A percentile compares a stretch with the other conserved stretches of the same genome.
Conservation (phyloP, 2,888 invertebrate genomes). For the Isotomurus palustris region DNA sequence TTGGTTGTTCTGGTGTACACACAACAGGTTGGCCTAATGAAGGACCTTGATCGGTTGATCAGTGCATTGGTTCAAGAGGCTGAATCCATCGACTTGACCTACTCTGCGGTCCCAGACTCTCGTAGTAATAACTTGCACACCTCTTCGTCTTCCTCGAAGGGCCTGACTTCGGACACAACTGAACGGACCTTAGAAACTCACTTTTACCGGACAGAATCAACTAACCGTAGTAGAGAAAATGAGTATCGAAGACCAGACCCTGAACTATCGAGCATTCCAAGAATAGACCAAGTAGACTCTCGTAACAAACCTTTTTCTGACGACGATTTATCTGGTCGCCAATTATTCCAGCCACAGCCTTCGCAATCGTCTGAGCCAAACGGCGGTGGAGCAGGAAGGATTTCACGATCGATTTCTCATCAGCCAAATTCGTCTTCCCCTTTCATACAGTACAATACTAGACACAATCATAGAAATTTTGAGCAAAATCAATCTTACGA, state of each 20-base stretch:
- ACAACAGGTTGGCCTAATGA: conserved; percentile 44
- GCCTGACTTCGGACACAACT: conserved; percentile 1
- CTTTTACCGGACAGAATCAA: not conserved
- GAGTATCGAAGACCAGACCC: too few relatives aligned
- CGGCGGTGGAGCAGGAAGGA: too few relatives aligned
- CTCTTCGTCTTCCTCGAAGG: conserved; percentile 58
- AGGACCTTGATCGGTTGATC: conserved; percentile 44
- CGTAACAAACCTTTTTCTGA: not conserved
- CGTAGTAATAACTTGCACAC: conserved; percentile 83
- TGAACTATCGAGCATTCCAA: not conserved
- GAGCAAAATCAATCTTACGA: too few relatives aligned
- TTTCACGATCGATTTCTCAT: conserved; percentile 28
- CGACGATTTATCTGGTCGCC: not conserved
- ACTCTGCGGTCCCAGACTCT: conserved; percentile 88
- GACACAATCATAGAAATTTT: not conserved
- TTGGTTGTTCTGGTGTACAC: too few relatives aligned
- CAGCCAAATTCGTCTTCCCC: conserved; percentile 18
- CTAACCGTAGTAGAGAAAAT: not conserved
- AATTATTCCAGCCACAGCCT: conserved; percentile 32
- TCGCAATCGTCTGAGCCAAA: too few relatives aligned
- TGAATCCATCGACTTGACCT: conserved; percentile 56
- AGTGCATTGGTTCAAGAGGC: conserved; percentile 44
- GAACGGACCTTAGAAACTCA: not conserved
- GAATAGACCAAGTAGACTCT: not conserved
- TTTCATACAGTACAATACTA: too few relatives aligned